Conservation (phyloP, 2,888 invertebrate species). For the Ischnura elegans region DNA sequence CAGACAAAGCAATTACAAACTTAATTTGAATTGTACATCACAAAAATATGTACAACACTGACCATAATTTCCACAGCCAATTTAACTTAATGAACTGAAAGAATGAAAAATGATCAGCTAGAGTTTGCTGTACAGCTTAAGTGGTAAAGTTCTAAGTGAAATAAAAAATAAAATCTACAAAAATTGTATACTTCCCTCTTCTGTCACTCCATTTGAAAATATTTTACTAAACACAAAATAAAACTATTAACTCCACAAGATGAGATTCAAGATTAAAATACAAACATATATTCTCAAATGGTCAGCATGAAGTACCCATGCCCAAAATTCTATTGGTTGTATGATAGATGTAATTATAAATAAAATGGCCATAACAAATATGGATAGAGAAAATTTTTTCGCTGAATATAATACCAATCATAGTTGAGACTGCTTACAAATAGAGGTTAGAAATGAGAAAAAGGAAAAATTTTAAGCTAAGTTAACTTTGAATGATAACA, state of each 20-base stretch:
- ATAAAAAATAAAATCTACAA: background rate
- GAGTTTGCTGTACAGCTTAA: no score
- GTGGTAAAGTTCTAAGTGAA: background rate
- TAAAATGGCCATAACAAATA: background rate
- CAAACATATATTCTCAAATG: background rate
- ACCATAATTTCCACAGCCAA: no score
- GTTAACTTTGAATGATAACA: background rate
- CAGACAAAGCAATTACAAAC: no score
- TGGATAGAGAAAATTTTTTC: background rate
- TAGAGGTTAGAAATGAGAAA: background rate
- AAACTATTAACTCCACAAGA: background rate
- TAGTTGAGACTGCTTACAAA: background rate
- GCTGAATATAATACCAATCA: background rate
- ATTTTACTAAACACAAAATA: background rate
- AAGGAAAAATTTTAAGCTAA: background rate
- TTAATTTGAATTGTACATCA: no score
- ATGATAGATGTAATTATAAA: background rate
- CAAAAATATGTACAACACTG: no score
- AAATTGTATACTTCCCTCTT: background rate
- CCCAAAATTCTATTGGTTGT: background rate
- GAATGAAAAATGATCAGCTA: background rate
- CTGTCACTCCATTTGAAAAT: background rate
- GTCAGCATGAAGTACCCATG: background rate
- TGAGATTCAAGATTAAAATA: background rate
- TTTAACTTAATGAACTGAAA: no score